Conservation (phyloP, 2,888 invertebrate genomes). For the Drosophila hawaiiensis region DNA sequence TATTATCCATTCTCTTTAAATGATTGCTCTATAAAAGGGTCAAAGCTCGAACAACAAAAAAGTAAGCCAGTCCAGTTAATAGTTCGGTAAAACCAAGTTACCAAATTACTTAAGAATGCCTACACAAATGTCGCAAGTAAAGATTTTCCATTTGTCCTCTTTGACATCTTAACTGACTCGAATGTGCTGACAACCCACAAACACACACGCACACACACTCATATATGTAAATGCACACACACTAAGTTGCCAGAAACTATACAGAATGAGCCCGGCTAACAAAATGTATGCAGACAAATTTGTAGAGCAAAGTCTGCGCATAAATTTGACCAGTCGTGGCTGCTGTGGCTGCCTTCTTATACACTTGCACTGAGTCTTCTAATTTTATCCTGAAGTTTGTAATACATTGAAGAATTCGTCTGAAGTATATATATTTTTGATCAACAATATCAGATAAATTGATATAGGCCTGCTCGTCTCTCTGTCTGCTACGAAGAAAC, state of each 20-base stretch:
- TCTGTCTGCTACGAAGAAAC: not conserved
- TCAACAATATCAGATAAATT: not conserved
- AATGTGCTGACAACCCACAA: slow-evolving; percentile 18
- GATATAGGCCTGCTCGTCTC: not conserved
- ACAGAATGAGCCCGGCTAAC: slow-evolving; percentile 25
- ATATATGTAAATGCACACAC: not conserved
- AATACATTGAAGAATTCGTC: not conserved
- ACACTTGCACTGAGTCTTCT: not conserved
- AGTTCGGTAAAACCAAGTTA: not conserved
- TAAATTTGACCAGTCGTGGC: slow-evolving; percentile 52
- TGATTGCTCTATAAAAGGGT: not conserved
- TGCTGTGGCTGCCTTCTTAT: slow-evolving; percentile 15
- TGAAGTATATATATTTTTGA: too few species aligned
- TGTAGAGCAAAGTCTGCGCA: slow-evolving; percentile 46
- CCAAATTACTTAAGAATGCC: not conserved
- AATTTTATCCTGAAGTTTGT: not conserved
- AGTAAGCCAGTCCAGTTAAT: not conserved
- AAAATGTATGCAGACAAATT: slow-evolving; percentile 72
- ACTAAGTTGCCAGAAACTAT: slow-evolving; percentile 44
- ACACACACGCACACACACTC: not conserved
- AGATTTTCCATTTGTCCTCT: slow-evolving; percentile 5
- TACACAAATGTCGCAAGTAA: not conserved
- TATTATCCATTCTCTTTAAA: too few species aligned
- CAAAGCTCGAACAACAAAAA: not conserved
- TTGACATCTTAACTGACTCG: slow-evolving; percentile 37